Conservation (phyloP, 2,797 vertebrate species). For the Sebastes umbrosus region DNA sequence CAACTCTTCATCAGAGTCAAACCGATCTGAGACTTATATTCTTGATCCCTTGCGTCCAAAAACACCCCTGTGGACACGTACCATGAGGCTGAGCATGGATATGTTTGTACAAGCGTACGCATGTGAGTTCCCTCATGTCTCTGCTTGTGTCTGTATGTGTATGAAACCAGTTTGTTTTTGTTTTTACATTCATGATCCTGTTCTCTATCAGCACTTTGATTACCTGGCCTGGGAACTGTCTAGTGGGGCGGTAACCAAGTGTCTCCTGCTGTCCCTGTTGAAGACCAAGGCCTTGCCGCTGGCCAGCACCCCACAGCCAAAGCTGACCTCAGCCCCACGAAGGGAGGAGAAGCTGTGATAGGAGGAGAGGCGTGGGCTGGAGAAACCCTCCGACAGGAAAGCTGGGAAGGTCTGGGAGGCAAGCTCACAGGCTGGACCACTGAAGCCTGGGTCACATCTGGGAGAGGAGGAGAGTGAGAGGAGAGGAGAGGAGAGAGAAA, state of each 20-base stretch:
- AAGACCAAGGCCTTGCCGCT: slow-evolving; percentile 98
- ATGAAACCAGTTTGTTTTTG: neutral
- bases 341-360: slow-evolving; percentile 98
- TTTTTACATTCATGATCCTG: neutral
- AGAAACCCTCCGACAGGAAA: slow-evolving; percentile 96
- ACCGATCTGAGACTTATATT: too few relatives aligned
- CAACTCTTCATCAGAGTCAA: too few relatives aligned
- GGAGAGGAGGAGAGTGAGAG: neutral
- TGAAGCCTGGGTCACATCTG: slow-evolving; percentile 97
- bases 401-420: slow-evolving; percentile 95
- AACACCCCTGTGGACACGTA: too few relatives aligned
- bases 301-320: slow-evolving; percentile 95
- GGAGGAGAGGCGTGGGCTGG: slow-evolving; percentile 92
- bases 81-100: neutral
- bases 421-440: slow-evolving; percentile 94
- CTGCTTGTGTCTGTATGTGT: neutral
- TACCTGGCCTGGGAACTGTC: slow-evolving; percentile 98
- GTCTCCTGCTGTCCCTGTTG: slow-evolving; percentile 94
- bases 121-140: neutral
- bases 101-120: neutral
- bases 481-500: neutral
- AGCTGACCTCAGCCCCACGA: slow-evolving; percentile 96
- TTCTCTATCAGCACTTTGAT: neutral
- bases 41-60: fast-evolving
- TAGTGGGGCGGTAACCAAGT: slow-evolving; percentile 92